Base-by-base conservation (phyloP, 1,140 invertebrate genomes). In the Listronotus oregonensis region DNA sequence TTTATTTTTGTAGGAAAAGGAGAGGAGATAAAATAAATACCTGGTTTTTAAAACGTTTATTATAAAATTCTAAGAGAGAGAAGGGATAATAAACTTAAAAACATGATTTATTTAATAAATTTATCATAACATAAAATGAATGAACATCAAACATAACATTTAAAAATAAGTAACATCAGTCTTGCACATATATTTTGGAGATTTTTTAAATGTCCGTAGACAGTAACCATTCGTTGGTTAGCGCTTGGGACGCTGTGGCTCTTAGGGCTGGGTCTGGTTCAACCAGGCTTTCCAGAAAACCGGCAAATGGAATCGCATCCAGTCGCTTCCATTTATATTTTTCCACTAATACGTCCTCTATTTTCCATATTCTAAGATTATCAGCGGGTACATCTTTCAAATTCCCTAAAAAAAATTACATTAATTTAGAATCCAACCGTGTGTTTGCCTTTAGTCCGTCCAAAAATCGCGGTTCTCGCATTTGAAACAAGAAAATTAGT, bases 241-340 rank as follows among this genome's bases (percentile, higher is more conserved):
- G 86, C 83, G 94, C 96, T 76, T 96, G 88, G 63, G 88, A 88
- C 69, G 97, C 97, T 51, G 95, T 97, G 58, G 94, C 93, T 75
- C 97, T 86, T 72, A 89, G 85, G 67, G 86, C 87, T 40, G 95
- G 93, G 82, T 98, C 95, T 81, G 94, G 97, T 70, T 91, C 89
- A 71, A 98, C 85, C 94, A 99, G 97, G 54, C 94, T 95, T 70
- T 89, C 85, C 62, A 99, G 84, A 82, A 99, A 98, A 75, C 93
- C 88, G 31, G 92, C 87, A 84, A 98, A 98, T 64, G 90, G 89
- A 70, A 88, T 86, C 6, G 96, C 97, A 75, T 96, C 90, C 56
- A 87, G 82, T 42, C 86, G 81, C 70, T 87, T 85, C 95, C 96
- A 98, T 72, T 95, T 89, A 82, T 98, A 98, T 78, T 98, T 98